Percentiles rank a stretch among this genome's conserved stretches.
phyloP scores from a whole-genome alignment of 2,113 vertebrate genomes.

The Aplodontia rufa region DNA sequence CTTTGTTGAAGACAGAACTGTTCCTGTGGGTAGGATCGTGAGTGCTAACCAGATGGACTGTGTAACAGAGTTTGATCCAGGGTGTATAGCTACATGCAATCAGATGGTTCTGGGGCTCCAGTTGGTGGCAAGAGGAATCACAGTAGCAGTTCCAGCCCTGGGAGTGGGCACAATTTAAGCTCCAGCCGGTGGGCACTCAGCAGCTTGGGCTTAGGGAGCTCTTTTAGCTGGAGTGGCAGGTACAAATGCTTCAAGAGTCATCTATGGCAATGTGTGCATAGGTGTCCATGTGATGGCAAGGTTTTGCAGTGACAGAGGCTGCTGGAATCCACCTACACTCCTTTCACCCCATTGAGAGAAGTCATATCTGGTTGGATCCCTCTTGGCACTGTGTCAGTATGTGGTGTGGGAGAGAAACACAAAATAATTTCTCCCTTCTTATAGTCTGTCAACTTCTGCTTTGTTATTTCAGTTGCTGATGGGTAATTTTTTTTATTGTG shows the following conservation, averaged over 20 bases:
- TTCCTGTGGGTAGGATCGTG: background rate
- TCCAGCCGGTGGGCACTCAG: background rate
- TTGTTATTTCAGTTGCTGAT: background rate
- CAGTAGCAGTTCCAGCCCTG: background rate
- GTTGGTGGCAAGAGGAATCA: too few species aligned
- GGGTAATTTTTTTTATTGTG: too few species aligned
- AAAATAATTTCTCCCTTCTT: background rate
- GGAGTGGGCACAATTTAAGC: background rate
- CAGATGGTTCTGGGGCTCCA: background rate
- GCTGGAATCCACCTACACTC: background rate
- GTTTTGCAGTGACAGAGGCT: background rate
- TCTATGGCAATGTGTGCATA: background rate
- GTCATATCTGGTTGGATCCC: background rate
- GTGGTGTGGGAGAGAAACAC: background rate
- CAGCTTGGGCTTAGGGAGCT: background rate
- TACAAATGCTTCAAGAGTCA: too few species aligned
- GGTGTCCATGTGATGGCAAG: too few species aligned
- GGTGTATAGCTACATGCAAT: accelerated
- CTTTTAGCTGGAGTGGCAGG: background rate
- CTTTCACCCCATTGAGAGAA: background rate
- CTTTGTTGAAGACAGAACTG: background rate
- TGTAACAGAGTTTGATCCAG: background rate
- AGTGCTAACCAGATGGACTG: background rate
- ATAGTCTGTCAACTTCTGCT: background rate
- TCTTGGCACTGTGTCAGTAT: background rate